phyloP scores from a whole-genome alignment of 2,797 vertebrate species.

The Choloepus didactylus region DNA sequence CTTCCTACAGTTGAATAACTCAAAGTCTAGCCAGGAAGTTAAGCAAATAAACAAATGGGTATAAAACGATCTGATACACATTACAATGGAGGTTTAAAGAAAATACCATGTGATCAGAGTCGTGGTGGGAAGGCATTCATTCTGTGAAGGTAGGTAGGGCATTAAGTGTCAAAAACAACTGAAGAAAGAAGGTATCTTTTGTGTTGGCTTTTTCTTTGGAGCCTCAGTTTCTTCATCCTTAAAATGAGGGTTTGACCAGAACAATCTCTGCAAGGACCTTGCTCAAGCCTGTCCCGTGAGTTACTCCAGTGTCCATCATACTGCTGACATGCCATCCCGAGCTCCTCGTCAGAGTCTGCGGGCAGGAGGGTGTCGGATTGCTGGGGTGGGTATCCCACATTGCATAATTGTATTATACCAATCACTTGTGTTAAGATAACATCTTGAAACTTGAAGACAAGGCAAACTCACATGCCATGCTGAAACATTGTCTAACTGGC shows the following conservation, averaged over 20 bases:
- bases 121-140: rapidly evolving
- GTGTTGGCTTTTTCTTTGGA: background rate
- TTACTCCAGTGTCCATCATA: rapidly evolving
- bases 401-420: background rate
- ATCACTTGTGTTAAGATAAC: background rate
- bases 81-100: background rate
- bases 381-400: background rate
- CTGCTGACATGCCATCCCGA: background rate
- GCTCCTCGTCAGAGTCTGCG: background rate
- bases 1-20: background rate
- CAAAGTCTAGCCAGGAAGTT: background rate
- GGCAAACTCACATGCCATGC: background rate
- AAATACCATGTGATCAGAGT: background rate
- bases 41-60: background rate
- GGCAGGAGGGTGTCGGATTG: no score
- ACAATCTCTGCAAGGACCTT: no score
- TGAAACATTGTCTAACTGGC: background rate
- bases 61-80: background rate
- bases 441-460: background rate
- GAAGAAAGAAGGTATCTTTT: background rate
- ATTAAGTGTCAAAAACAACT: background rate
- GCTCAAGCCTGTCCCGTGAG: rapidly evolving
- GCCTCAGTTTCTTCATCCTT: background rate
- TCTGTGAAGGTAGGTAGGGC: background rate
- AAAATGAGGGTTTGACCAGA: background rate